Evolutionary conservation across 2,113 vertebrate genomes (phyloP), one percentile per base, ranked within the genome.

Genomic region (Regulus satrapa): DNA sequence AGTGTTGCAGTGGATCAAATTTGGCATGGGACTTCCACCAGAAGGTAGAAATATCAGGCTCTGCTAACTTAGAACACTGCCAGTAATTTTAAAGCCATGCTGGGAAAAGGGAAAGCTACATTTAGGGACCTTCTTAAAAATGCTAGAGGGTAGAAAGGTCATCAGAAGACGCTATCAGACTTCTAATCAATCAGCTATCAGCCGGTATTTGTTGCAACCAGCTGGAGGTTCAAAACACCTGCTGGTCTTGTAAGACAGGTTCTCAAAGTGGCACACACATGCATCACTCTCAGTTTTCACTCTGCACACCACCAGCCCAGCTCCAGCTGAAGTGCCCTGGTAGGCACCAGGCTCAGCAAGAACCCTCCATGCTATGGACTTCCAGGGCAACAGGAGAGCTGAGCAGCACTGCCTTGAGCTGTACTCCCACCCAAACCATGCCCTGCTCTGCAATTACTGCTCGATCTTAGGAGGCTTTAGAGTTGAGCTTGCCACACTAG

Each of bases 11-110:
- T 31, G 72, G 78, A 93, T 86, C 43, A 80, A 83, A 94, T 96
- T 93, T 96, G 89, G 79, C 88, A 86, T 19, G 28, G 62, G 46
- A 56, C 79, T 93, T 95, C 72, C 14, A 83, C 85, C 88, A 92
- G 92, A 94, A 94, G 78, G 78, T 62, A 73, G 46, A 83, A 88
- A 81, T 89, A 85, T 38, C 6, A 13, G 29, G 8, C 19, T 69
- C 66, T 92, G 34, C 84, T 83, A n/a, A 62, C 63, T 92, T 85
- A 67, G 62, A 62, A n/a, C n/a, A 41, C 31, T 31, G 23, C 40
- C 90, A 69, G 55, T n/a, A 12, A 93, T 91, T 82, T 95, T 43
- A 59, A 94, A 88, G 12, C 18, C n/a, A 12, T 64, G 40, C 18
- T 55, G 34, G 40, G 25, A 59, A 79, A 93, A 82, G 8, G 15